Conservation (phyloP, 2,888 invertebrate species). For the Phengaris alcon region DNA sequence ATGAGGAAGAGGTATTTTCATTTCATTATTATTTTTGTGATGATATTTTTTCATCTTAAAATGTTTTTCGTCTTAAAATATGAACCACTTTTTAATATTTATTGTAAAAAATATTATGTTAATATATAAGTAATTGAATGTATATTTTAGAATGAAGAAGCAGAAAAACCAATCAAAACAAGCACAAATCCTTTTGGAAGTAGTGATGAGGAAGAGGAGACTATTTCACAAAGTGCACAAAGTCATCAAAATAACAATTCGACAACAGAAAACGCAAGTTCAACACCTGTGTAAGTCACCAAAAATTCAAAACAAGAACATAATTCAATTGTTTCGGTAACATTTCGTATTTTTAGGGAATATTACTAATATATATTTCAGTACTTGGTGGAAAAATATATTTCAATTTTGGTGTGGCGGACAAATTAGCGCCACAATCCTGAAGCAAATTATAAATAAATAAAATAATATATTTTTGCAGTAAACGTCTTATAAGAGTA, state of each 20-base stretch:
- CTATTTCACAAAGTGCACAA: constrained; percentile 56
- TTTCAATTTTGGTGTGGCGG: background rate
- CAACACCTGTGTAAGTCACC: constrained; percentile 54
- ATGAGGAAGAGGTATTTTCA: constrained; percentile 68
- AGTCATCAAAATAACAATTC: constrained; percentile 47
- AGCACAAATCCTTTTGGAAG: constrained; percentile 86
- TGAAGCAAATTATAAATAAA: too few relatives aligned
- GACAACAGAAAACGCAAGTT: constrained; percentile 43
- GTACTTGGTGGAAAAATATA: background rate
- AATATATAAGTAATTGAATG: background rate
- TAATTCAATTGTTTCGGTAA: background rate
- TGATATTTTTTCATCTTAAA: background rate
- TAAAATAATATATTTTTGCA: constrained; percentile 44
- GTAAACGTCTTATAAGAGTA: constrained; percentile 75
- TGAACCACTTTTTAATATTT: too few relatives aligned
- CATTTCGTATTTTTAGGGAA: too few relatives aligned
- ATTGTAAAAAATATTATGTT: background rate
- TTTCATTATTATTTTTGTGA: constrained; percentile 10
- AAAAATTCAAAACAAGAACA: background rate
- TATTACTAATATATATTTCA: background rate
- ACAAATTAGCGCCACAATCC: too few relatives aligned
- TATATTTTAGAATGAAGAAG: constrained; percentile 36
- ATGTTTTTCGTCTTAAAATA: too few relatives aligned
- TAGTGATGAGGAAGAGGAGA: constrained; percentile 81
- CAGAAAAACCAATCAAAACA: constrained; percentile 51